Percentiles rank a stretch among this genome's conserved stretches.
Conservation (phyloP, 2,797 vertebrate species). For the Leuciscus waleckii region DNA sequence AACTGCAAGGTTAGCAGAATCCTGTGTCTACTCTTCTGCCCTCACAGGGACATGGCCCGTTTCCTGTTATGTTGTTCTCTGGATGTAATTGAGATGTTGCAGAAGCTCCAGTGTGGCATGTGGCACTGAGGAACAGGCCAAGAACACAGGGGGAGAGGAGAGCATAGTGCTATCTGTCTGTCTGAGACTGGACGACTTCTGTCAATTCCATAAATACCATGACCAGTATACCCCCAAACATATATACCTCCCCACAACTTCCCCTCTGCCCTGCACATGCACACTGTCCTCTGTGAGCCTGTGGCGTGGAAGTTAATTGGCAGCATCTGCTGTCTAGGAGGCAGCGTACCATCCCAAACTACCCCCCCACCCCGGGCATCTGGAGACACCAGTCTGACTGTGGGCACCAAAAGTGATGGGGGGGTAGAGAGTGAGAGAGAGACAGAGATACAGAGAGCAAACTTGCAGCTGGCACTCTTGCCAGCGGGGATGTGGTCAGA, state of each 20-base stretch:
- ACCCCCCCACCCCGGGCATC: conserved; percentile 56
- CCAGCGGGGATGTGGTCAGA: conserved; percentile 80
- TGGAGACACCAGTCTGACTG: conserved; percentile 66
- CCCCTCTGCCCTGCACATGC: conserved; percentile 19
- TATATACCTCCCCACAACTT: conserved; percentile 13
- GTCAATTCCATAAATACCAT: conserved; percentile 57
- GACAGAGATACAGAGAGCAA: conserved; percentile 70
- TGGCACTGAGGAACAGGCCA: conserved; percentile 33
- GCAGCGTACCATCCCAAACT: conserved; percentile 63
- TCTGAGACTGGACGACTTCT: conserved; percentile 51
- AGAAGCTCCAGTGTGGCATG: conserved; percentile 50
- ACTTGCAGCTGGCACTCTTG: conserved; percentile 77
- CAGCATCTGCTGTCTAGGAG: conserved; percentile 84
- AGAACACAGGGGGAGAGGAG: conserved; percentile 17
- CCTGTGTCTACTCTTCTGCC: conserved; percentile 18
- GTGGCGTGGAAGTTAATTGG: conserved; percentile 83
- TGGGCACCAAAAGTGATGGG: conserved; percentile 53
- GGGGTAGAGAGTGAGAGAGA: conserved; percentile 62
- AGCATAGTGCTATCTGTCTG: conserved; percentile 40
- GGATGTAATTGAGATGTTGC: conserved; percentile 65
- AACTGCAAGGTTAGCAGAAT: neutral
- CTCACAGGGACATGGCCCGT: conserved; percentile 14
- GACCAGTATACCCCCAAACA: conserved; percentile 1
- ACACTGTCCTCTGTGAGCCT: conserved; percentile 61
- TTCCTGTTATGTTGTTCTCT: conserved; percentile 41